These are phyloP conservation scores for Meganola albula DNA, from an alignment of 2,888 invertebrate species.

Conservation along the genomic window DNA sequence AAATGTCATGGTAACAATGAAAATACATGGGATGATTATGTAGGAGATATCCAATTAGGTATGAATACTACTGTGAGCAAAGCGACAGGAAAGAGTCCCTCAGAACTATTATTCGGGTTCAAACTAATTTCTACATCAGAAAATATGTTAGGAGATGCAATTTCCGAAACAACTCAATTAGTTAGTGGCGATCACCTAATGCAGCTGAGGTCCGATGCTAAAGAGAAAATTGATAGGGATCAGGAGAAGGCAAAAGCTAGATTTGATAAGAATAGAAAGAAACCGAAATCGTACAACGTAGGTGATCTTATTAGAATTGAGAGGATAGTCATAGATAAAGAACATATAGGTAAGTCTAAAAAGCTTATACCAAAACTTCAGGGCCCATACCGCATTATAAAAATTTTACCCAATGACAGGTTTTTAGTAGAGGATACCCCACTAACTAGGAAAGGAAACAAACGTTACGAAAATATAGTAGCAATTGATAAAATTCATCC, in stretches of 20 bases:
- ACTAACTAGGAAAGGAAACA: slow-evolving; percentile 4
- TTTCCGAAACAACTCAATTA: slow-evolving; percentile 2
- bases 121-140: slow-evolving; percentile 12
- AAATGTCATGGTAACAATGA: slow-evolving; percentile 4
- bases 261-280: slow-evolving; percentile 9
- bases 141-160: slow-evolving; percentile 11
- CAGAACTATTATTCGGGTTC: slow-evolving; percentile 19
- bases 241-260: slow-evolving; percentile 8
- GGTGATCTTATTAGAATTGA: slow-evolving; percentile 5
- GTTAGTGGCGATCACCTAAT: slow-evolving; percentile 1
- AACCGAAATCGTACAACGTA: not conserved
- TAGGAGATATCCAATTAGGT: slow-evolving; percentile 15
- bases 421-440: slow-evolving; percentile 7
- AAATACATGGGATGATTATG: slow-evolving; percentile 13
- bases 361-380: slow-evolving; percentile 5
- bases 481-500: slow-evolving; percentile 4
- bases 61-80: slow-evolving; percentile 15
- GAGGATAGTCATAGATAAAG: slow-evolving; percentile 7
- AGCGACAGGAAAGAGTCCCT: slow-evolving; percentile 15
- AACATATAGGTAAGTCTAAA: slow-evolving; percentile 7
- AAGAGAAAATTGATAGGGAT: slow-evolving; percentile 6
- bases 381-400: slow-evolving; percentile 4
- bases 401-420: slow-evolving; percentile 7
- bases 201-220: slow-evolving; percentile 9
- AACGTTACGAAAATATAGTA: slow-evolving; percentile 5